These are phyloP conservation scores for Sarcoramphus papa DNA, from an alignment of 2,797 vertebrate genomes.

Conservation along the genomic window DNA sequence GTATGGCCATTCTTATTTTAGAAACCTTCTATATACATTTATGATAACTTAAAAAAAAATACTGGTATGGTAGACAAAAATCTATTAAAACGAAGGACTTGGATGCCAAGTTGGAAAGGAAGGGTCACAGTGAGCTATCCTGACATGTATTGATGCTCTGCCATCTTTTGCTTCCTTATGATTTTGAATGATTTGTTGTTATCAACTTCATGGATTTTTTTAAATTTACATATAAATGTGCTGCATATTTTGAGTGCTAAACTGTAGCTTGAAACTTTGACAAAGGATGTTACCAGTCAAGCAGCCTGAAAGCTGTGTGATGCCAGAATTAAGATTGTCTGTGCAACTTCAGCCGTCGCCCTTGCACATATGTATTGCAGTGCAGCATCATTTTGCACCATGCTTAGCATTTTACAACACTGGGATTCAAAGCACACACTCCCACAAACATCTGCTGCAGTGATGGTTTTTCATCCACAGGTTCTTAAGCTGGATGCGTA, in stretches of 20 bases:
- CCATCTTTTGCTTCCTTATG: not conserved
- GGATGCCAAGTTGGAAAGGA: not conserved
- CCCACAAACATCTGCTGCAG: not conserved
- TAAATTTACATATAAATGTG: not conserved
- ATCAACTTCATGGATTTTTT: not conserved
- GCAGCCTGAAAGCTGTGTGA: not conserved
- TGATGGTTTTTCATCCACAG: not conserved
- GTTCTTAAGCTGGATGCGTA: rapidly evolving
- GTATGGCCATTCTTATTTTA: not conserved
- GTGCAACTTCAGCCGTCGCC: not conserved
- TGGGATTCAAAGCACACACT: not conserved
- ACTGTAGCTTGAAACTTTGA: not conserved
- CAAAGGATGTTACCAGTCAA: not conserved
- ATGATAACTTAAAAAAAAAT: not conserved
- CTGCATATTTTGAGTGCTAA: not conserved
- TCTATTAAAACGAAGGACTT: not conserved
- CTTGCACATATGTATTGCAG: not conserved
- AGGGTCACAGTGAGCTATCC: not conserved
- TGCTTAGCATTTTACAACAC: not conserved
- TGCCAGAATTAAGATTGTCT: not conserved
- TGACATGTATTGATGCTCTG: not conserved
- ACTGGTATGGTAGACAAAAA: not conserved
- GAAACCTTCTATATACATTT: not conserved
- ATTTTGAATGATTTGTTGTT: not conserved
- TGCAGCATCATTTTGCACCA: not conserved